Percentiles rank a stretch among this genome's conserved stretches.
Conservation (phyloP, 1,140 invertebrate species). For the Babylonia areolata region DNA sequence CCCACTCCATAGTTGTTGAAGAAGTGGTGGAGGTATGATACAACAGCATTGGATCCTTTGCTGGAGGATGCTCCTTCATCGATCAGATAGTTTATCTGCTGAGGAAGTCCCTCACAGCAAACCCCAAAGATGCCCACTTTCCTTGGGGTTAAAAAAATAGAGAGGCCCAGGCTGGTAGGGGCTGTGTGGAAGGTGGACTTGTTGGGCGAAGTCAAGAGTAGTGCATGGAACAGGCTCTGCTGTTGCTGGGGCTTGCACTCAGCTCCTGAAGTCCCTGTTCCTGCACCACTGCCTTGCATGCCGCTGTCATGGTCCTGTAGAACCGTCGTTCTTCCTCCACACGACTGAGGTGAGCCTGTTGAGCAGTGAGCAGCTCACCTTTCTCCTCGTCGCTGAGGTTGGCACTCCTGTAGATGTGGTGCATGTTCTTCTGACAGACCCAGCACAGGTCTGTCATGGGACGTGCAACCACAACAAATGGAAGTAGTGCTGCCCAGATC, state of each 20-base stretch:
- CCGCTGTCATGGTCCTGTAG: background rate
- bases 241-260: background rate
- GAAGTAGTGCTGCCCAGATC: no score
- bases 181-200: constrained; percentile 16
- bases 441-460: constrained; percentile 55
- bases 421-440: constrained; percentile 49
- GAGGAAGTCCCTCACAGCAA: background rate
- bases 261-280: background rate
- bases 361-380: background rate
- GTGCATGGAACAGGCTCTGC: constrained; percentile 43
- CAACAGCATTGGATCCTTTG: constrained; percentile 60
- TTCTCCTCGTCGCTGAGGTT: constrained; percentile 13
- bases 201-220: constrained; percentile 61
- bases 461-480: background rate
- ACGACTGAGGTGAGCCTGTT: constrained; percentile 15
- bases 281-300: background rate
- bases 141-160: constrained; percentile 39
- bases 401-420: constrained; percentile 33
- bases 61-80: constrained; percentile 11
- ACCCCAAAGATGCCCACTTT: background rate
- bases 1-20: constrained; percentile 54
- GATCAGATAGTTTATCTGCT: background rate
- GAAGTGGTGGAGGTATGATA: constrained; percentile 51
- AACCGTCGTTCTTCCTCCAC: constrained; percentile 31
- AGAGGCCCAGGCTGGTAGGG: constrained; percentile 12